Evolutionary conservation across 2,113 vertebrate genomes (phyloP), one percentile per base, ranked within the genome.

Genomic region (Poeciliopsis turrubarensis): DNA sequence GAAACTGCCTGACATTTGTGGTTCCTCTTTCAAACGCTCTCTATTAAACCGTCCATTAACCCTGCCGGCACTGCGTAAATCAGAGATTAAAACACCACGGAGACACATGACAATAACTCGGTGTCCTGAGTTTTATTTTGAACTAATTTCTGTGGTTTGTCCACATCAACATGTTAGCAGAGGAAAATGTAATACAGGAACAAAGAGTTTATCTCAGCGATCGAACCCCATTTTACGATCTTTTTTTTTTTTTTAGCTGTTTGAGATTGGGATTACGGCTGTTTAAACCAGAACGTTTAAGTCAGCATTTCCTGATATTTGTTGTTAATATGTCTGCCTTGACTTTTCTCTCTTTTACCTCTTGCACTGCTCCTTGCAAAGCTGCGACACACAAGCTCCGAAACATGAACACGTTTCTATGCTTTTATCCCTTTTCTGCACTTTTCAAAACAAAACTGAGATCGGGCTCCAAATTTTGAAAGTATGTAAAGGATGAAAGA

Each of bases 11-110:
- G 69, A 89, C 81, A 70, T 84, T 89, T 85, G 86, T 73, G 82
- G 89, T 82, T 88, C 81, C 84, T 64, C 84, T 88, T 86, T 91
- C 82, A 84, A 88, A 86, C 72, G 31, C 74, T 68, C 75, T 67
- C 78, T 79, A 80, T 87, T 82, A 86, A 89, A 86, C 60, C 78
- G 31, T 60, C 79, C 47, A 73, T 83, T 83, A 87, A 84, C 27
- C 51, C 51, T 7, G 65, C 62, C 60, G 32, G n/a, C 77, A 64
- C 78, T 13, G 76, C 80, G 67, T 87, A 86, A 89, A 86, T 86
- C 89, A 82, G 60, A 0, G 63, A 60, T 37, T 32, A 63, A 67
- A 78, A 68, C 30, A 13, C 60, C 1, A 3, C 66, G 63, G 0
- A 70, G 57, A 81, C 85, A 78, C 78, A 62, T 77, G 83, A 89